phyloP scores from a whole-genome alignment of 2,888 invertebrate species.

The Dyspetes luteomarginatus region DNA sequence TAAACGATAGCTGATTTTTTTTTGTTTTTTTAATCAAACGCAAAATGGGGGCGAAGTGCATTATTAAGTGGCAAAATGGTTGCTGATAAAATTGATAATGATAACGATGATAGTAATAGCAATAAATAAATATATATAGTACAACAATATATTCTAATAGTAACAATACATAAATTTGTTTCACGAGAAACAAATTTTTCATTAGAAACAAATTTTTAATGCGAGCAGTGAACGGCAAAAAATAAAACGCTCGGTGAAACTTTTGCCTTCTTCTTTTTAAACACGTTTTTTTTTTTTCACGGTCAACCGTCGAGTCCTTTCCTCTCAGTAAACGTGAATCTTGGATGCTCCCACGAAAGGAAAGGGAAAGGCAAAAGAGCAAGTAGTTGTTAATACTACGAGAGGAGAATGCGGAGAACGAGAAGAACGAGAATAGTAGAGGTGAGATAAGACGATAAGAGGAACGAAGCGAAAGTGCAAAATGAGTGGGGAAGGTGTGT shows the following conservation, averaged over 20 bases:
- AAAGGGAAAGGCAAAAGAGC: slow-evolving; percentile 24
- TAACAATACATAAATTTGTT: too few species aligned
- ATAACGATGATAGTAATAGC: too few species aligned
- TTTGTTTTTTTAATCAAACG: too few species aligned
- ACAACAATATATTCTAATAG: too few species aligned
- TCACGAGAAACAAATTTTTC: not conserved
- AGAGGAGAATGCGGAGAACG: slow-evolving; percentile 33
- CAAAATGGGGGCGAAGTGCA: not conserved
- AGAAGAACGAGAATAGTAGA: slow-evolving; percentile 53
- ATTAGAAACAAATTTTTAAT: not conserved
- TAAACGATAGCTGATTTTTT: too few species aligned
- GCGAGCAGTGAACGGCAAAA: not conserved
- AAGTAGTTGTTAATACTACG: slow-evolving; percentile 34
- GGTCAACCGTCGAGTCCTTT: slow-evolving; percentile 37
- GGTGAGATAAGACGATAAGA: slow-evolving; percentile 33
- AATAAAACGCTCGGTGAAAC: not conserved
- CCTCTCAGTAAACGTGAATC: not conserved
- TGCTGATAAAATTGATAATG: not conserved
- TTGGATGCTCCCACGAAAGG: not conserved
- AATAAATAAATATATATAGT: too few species aligned
- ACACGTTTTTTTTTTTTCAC: slow-evolving; percentile 23
- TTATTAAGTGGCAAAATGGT: not conserved
- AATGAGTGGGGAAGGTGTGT: slow-evolving; percentile 46
- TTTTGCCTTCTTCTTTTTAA: not conserved
- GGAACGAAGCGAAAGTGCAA: slow-evolving; percentile 24